Base-by-base conservation (phyloP, 2,113 vertebrate genomes). In the Anhinga anhinga region DNA sequence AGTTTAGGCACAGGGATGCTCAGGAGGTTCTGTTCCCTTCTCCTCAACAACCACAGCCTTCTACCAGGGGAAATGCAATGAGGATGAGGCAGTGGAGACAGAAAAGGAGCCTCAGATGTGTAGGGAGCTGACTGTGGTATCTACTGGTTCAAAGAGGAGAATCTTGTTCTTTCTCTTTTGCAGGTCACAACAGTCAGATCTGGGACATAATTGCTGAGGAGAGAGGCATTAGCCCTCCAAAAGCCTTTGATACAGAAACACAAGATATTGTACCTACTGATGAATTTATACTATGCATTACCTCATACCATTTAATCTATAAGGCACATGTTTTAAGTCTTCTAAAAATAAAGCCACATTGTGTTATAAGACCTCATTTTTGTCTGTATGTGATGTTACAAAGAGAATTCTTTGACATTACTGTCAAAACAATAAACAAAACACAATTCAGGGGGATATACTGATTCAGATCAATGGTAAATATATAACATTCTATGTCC, bases 351-450 rank as follows among this genome's bases (percentile, higher is more conserved):
- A 95, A 86, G 25, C 16, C 1, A 0, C 49, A 34, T 6, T 34
- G 5, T 40, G 29, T 83, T 93, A 15, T 11, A 89, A 78, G 34
- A 70, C 47, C 65, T 86, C 42, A 81, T 88, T 93, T 94, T 93
- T 86, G 74, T 86, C 44, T 58, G 26, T 38, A 59, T 55, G 59
- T 91, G 90, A 63, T 69, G 90, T 82, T 86, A 92, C 59, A 78
- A 77, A 95, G 62, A 88, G 42, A 81, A 80, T 86, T 91, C 50
- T 95, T 93, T 94, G 77, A 80, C 63, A 32, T 36, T 82, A 85
- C 86, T 76, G 81, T 89, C 87, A 91, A 97, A 97, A 71, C 66
- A 95, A 94, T 69, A 92, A 88, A 78, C 38, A 87, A 82, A 91
- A 56, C 26, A 82, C 40, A 84, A 32, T 89, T 76, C 86, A 93